A percentile compares a stretch with the other conserved stretches of the same genome.
phyloP scores from a whole-genome alignment of 2,888 invertebrate genomes.

The Campopleginae sp. region DNA sequence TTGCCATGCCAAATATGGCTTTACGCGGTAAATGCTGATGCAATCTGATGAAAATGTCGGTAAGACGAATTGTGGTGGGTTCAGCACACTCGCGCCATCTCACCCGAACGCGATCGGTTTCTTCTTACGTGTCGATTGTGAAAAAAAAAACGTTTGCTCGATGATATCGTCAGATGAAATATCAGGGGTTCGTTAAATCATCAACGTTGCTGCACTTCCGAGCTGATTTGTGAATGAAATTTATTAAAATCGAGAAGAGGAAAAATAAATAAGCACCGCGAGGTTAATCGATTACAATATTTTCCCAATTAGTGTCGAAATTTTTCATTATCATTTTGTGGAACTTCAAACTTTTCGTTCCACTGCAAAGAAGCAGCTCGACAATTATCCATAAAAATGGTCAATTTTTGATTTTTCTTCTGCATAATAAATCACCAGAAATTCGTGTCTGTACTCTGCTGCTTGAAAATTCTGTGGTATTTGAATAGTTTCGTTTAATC shows the following conservation, averaged over 20 bases:
- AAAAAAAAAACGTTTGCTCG: slow-evolving; percentile 24
- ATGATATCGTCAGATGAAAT: slow-evolving; percentile 11
- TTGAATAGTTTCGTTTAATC: neutral
- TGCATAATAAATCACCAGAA: neutral
- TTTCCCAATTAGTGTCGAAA: neutral
- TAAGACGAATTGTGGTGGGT: slow-evolving; percentile 33
- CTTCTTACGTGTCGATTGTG: slow-evolving; percentile 18
- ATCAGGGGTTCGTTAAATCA: slow-evolving; percentile 2
- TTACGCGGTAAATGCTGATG: slow-evolving; percentile 58
- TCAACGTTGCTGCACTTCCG: neutral
- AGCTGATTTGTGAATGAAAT: neutral
- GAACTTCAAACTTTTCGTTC: neutral
- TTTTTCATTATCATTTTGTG: neutral
- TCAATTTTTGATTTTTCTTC: neutral
- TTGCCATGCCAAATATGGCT: slow-evolving; percentile 25
- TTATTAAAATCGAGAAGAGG: neutral
- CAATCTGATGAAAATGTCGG: slow-evolving; percentile 55
- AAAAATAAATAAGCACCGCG: neutral
- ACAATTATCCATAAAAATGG: neutral
- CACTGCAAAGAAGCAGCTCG: neutral
- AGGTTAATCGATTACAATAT: neutral
- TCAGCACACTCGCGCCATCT: slow-evolving; percentile 38
- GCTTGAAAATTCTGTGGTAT: neutral
- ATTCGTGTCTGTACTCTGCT: neutral
- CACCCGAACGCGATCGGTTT: slow-evolving; percentile 19